Conservation (phyloP, 2,797 vertebrate genomes). For the Poecilia wingei region DNA sequence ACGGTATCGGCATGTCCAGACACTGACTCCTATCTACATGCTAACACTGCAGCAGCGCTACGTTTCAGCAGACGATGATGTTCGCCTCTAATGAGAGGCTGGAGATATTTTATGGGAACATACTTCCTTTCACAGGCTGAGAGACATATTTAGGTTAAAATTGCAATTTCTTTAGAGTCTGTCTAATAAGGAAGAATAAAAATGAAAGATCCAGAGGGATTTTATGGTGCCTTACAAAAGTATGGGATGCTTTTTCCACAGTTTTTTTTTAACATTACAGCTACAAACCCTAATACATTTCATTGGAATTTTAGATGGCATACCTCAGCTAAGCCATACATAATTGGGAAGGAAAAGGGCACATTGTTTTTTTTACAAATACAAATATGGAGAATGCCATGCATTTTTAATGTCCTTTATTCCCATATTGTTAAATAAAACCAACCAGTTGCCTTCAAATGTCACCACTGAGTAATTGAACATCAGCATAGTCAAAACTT, state of each 20-base stretch:
- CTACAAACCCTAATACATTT: background rate
- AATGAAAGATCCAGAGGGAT: constrained; percentile 54
- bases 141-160: constrained; percentile 68
- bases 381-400: background rate
- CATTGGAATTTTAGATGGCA: background rate
- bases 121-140: constrained; percentile 63
- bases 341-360: background rate
- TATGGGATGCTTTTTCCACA: background rate
- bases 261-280: background rate
- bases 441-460: background rate
- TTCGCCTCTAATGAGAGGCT: constrained; percentile 62
- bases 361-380: background rate
- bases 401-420: background rate
- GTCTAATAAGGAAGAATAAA: constrained; percentile 37
- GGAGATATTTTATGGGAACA: constrained; percentile 61
- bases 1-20: constrained; percentile 59
- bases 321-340: background rate
- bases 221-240: constrained; percentile 22
- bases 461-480: background rate
- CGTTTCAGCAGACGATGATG: constrained; percentile 55
- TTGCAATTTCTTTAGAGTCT: constrained; percentile 35
- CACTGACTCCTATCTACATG: constrained; percentile 37
- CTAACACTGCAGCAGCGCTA: constrained; percentile 44
- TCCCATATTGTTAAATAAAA: background rate
- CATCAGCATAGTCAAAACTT: background rate